A percentile compares a stretch with the other conserved stretches of the same genome.
Conservation (phyloP, 2,113 vertebrate genomes). For the rat (Rattus norvegicus) region DNA sequence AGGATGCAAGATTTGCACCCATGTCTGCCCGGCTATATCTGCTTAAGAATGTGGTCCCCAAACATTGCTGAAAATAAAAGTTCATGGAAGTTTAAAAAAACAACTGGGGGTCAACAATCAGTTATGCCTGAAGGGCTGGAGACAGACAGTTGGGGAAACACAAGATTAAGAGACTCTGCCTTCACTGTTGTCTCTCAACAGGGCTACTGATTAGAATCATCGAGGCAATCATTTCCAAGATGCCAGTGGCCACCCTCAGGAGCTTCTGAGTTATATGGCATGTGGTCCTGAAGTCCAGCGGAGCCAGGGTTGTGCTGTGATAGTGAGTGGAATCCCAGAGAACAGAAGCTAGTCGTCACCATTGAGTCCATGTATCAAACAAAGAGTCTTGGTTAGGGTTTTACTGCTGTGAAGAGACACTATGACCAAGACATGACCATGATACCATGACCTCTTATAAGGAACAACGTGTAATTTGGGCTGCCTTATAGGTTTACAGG, state of each 20-base stretch:
- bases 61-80: constrained; percentile 52
- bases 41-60: background rate
- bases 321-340: background rate
- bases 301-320: background rate
- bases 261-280: background rate
- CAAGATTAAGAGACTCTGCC: background rate
- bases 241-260: background rate
- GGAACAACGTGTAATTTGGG: too few relatives aligned
- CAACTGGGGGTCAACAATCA: background rate
- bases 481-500: too few relatives aligned
- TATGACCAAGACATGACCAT: too few relatives aligned
- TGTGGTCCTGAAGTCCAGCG: background rate
- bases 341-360: background rate
- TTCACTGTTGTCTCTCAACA: background rate
- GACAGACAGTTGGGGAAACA: background rate
- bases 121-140: background rate
- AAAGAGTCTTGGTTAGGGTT: too few relatives aligned
- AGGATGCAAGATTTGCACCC: background rate
- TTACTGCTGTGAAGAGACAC: too few relatives aligned
- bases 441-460: too few relatives aligned
- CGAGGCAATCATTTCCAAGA: background rate
- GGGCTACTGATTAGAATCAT: background rate
- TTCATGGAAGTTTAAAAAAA: background rate
- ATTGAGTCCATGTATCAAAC: background rate
- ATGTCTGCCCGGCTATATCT: background rate